Evolutionary conservation across 1,140 invertebrate species (phyloP).

Genomic region (Rhagoletis zephyria): DNA sequence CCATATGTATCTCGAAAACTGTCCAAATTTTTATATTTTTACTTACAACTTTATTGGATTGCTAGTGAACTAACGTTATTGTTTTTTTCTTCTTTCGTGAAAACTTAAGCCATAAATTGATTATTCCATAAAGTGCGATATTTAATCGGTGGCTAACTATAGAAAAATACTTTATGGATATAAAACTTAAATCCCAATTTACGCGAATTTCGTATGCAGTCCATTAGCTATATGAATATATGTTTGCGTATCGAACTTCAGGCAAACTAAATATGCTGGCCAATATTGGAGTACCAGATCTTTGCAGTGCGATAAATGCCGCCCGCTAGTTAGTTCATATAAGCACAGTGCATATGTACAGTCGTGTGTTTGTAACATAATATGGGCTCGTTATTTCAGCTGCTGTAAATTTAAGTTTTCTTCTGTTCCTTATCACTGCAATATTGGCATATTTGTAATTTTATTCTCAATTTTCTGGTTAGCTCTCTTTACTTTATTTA

Average conservation of each 20-base stretch:
- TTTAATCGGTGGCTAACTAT: not conserved
- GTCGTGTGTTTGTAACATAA: not conserved
- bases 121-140: not conserved
- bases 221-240: not conserved
- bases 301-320: not conserved
- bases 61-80: too few species aligned
- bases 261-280: not conserved
- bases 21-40: too few species aligned
- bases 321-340: not conserved
- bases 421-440: slow-evolving; percentile 1
- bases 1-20: too few species aligned
- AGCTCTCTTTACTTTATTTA: not conserved
- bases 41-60: too few species aligned
- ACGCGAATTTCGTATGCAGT: not conserved
- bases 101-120: not conserved
- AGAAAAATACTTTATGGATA: not conserved
- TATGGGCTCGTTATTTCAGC: not conserved
- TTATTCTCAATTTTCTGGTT: slow-evolving; percentile 38
- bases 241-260: not conserved
- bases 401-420: slow-evolving; percentile 19
- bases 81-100: not conserved
- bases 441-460: slow-evolving; percentile 48
- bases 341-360: too few species aligned
- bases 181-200: not conserved
- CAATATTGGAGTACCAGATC: not conserved